Evolutionary conservation across 2,888 invertebrate genomes (phyloP), one percentile per base, ranked within the genome.

Genomic region (Schrankia costaestrigalis): DNA sequence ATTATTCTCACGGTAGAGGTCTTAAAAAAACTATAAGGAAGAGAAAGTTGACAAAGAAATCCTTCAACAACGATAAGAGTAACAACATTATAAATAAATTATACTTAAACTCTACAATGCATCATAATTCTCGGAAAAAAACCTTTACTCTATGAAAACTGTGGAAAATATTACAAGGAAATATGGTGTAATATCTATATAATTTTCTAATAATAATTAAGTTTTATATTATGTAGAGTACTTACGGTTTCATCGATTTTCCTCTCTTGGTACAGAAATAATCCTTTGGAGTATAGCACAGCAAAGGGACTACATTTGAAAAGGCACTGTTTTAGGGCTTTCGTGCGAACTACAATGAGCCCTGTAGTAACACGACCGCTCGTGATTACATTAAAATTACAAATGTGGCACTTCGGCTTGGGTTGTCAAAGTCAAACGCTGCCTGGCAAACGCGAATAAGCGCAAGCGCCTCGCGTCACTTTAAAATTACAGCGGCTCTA

Each of bases 231-330:
- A 26, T 33, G 41, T 39, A 12, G 35, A 32, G 18, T 42, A 86
- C 87, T 86, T 66, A 87, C 87, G 71, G 79, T 80, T 76, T 68
- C 87, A 87, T 87, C 63, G 78, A 82, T 83, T 84, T 82, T 81
- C 71, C 78, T 80, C 78, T 78, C 74, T 76, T 72, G 75, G 50
- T 74, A 72, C 68, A 66, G 63, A 70, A 72, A 59, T 46, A 71
- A 65, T 72, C 71, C 69, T 78, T 77, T 74, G 61, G 67, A 56
- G 63, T 78, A 49, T 54, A 57, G 55, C 70, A 60, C 70, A 76
- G 81, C 60, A 78, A 81, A 61, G 71, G 73, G 89, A 86, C 89
- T 89, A 89, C 89, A 89, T 89, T 87, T 84, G 89, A 88, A 84
- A 69, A 69, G 76, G 70, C 80, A 87, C 82, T 75, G 43, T 63